These are phyloP conservation scores for Sialia sialis DNA, from an alignment of 2,113 vertebrate genomes.

Conservation along the genomic window DNA sequence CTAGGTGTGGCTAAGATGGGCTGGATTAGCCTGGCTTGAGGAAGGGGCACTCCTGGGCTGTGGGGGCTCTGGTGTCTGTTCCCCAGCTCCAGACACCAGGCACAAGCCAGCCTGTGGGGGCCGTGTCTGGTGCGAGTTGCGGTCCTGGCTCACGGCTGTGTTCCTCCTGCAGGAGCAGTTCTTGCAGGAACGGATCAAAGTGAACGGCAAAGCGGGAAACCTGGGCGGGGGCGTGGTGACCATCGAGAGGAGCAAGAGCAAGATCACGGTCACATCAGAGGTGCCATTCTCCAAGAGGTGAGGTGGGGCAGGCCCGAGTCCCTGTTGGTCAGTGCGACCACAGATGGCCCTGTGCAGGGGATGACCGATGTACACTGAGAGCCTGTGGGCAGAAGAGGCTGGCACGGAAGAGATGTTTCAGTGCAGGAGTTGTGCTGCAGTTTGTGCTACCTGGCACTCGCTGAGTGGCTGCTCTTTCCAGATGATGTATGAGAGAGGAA, in stretches of 20 bases:
- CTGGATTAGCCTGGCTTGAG: fast-evolving
- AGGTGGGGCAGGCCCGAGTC: not conserved
- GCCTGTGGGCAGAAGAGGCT: not conserved
- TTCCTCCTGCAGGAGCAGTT: constrained; percentile 86
- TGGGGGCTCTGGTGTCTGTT: not conserved
- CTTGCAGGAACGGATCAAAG: constrained; percentile 96
- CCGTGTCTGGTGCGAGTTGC: fast-evolving
- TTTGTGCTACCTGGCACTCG: fast-evolving
- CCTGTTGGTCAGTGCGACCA: fast-evolving
- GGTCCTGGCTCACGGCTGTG: fast-evolving
- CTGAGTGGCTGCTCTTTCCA: not conserved
- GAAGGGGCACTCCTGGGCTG: fast-evolving
- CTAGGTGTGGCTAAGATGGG: fast-evolving
- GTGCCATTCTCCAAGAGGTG: constrained; percentile 98
- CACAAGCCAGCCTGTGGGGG: fast-evolving
- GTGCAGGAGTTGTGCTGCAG: not conserved
- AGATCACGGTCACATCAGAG: constrained; percentile 93
- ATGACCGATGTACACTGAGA: fast-evolving
- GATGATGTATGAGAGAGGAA: fast-evolving
- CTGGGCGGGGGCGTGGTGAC: constrained; percentile 91
- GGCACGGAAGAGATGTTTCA: fast-evolving
- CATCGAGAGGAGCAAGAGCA: constrained; percentile 96
- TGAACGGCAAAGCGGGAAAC: constrained; percentile 94
- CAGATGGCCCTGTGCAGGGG: fast-evolving
- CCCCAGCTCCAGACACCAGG: not conserved